phyloP scores from a whole-genome alignment of 2,888 invertebrate genomes.

The Sinohyriopsis cumingii region DNA sequence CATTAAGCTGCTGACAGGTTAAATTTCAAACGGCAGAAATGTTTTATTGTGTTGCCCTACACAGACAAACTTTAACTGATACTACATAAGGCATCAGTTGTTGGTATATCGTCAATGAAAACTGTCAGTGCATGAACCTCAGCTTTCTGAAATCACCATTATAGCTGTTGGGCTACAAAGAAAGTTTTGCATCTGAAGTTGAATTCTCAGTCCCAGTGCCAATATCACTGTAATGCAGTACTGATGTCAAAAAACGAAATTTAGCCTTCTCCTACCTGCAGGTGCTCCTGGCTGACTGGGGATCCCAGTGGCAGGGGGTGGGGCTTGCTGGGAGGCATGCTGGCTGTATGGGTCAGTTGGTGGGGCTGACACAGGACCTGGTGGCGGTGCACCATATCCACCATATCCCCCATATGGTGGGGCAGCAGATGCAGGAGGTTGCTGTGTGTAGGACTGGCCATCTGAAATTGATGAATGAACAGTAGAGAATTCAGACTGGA shows the following conservation, averaged over 20 bases:
- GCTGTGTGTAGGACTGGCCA: too few species aligned
- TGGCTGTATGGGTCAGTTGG: constrained; percentile 17
- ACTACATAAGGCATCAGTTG: too few species aligned
- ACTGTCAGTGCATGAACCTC: too few species aligned
- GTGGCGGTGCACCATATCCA: constrained; percentile 8
- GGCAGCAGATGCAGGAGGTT: background rate
- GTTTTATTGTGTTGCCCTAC: too few species aligned
- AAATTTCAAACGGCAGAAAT: too few species aligned
- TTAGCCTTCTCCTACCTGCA: background rate
- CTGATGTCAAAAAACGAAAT: background rate
- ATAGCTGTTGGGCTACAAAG: too few species aligned
- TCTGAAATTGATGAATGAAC: too few species aligned
- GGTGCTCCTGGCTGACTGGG: background rate
- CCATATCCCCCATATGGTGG: constrained; percentile 6
- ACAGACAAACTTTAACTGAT: too few species aligned
- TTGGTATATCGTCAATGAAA: too few species aligned
- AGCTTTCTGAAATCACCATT: too few species aligned
- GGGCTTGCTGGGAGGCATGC: constrained; percentile 11
- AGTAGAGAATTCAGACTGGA: too few species aligned
- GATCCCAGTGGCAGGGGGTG: constrained; percentile 8
- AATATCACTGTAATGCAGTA: background rate
- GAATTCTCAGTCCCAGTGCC: background rate
- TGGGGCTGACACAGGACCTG: constrained; percentile 4
- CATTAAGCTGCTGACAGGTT: too few species aligned
- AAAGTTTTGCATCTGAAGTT: background rate